Percentiles rank a stretch among this genome's conserved stretches.
Evolutionary conservation across 2,113 vertebrate genomes (phyloP).

Genomic region (Plecturocebus donacophilus): DNA sequence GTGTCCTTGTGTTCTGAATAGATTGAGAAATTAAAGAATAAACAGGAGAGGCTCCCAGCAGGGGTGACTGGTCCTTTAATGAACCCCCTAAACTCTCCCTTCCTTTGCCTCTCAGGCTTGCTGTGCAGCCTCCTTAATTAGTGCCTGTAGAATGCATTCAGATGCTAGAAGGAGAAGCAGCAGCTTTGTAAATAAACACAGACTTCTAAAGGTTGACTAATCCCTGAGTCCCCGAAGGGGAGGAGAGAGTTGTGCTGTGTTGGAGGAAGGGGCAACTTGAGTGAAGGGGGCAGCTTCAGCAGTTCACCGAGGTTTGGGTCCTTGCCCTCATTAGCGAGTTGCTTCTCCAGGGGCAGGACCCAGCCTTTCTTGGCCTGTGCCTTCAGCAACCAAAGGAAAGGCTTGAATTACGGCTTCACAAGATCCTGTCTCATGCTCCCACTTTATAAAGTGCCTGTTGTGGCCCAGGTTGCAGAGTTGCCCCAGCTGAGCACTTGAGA

Average conservation of each 20-base stretch:
- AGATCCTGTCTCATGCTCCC: neutral
- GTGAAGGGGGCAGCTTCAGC: neutral
- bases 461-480: neutral
- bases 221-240: neutral
- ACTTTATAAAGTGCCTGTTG: neutral
- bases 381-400: neutral
- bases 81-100: neutral
- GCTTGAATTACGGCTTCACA: neutral
- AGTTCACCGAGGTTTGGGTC: neutral
- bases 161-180: conserved; percentile 32
- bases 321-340: neutral
- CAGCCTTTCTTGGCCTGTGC: neutral
- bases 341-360: neutral
- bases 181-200: conserved; percentile 65
- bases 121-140: conserved; percentile 62
- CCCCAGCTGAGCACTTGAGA: neutral
- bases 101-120: neutral
- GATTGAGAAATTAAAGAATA: neutral
- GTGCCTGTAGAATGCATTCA: conserved; percentile 32
- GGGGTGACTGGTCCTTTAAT: conserved; percentile 4
- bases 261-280: neutral
- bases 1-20: neutral
- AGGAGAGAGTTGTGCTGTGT: neutral
- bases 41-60: neutral
- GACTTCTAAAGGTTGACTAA: conserved; percentile 46